Percentiles rank a stretch among this genome's conserved stretches.
These are phyloP conservation scores for Amphiura filiformis DNA, from an alignment of 35 echinoderm and acorn worm genomes.

Conservation along the genomic window DNA sequence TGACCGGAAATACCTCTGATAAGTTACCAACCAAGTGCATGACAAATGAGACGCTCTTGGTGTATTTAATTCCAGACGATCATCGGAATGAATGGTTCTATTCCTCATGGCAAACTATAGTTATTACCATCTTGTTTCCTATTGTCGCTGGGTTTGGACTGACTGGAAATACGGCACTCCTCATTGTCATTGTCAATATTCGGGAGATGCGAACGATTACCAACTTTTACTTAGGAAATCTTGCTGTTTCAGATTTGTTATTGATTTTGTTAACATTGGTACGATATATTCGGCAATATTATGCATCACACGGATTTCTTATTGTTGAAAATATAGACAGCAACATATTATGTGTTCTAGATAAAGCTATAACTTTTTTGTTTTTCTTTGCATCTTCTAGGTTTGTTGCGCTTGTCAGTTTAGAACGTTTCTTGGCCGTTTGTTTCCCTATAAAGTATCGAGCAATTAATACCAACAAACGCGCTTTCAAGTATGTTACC, in stretches of 20 bases:
- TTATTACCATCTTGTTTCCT: not conserved
- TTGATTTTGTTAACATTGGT: not conserved
- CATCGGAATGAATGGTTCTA: too few relatives aligned
- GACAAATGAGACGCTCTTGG: too few relatives aligned
- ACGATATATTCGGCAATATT: not conserved
- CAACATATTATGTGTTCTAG: not conserved
- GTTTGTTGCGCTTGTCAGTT: not conserved
- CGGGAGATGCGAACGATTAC: not conserved
- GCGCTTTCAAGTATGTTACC: not conserved
- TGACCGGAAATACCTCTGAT: too few relatives aligned
- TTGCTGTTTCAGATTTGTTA: not conserved
- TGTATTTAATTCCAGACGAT: too few relatives aligned
- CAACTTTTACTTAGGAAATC: not conserved
- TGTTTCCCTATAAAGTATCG: not conserved
- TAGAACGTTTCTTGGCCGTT: not conserved
- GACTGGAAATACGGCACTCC: not conserved
- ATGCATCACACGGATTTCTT: not conserved
- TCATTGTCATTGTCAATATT: not conserved
- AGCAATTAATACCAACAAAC: not conserved
- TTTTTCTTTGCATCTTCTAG: not conserved
- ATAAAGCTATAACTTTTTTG: not conserved
- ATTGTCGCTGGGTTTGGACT: not conserved
- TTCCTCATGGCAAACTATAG: too few relatives aligned
- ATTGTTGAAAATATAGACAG: not conserved
- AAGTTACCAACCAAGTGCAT: too few relatives aligned